Evolutionary conservation across 2,888 invertebrate species (phyloP).

Genomic region (Stratiomys singularior): DNA sequence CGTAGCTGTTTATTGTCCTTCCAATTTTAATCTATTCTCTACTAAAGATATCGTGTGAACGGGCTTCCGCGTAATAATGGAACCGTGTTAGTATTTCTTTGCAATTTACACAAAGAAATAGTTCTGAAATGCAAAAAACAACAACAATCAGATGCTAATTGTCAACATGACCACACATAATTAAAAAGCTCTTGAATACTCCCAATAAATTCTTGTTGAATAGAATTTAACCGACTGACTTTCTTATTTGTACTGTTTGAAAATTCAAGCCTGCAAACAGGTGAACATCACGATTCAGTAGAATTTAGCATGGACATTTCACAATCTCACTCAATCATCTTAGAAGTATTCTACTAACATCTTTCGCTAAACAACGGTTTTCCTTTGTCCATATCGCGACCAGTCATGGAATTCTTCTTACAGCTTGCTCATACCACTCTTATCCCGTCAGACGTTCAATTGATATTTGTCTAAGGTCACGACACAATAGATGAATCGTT

Average conservation of each 20-base stretch:
- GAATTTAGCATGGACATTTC: slow-evolving; percentile 2
- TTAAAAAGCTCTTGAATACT: too few species aligned
- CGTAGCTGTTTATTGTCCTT: too few species aligned
- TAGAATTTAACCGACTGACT: too few species aligned
- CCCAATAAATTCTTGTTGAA: too few species aligned
- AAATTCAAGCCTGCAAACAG: background rate
- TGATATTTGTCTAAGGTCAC: background rate
- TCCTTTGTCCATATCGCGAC: background rate
- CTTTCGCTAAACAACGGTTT: background rate
- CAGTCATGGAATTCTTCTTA: background rate
- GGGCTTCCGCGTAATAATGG: too few species aligned
- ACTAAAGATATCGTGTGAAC: too few species aligned
- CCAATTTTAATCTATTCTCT: too few species aligned
- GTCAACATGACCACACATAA: too few species aligned
- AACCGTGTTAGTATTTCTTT: too few species aligned
- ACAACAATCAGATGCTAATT: too few species aligned
- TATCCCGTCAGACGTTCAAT: background rate
- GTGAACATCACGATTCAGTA: background rate
- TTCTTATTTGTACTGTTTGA: background rate
- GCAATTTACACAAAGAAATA: too few species aligned
- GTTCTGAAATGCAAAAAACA: too few species aligned
- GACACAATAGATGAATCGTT: background rate
- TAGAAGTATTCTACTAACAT: background rate
- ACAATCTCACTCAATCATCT: background rate
- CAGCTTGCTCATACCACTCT: background rate